Conservation (phyloP, 92 coral and sea anemone genomes). For the Porites rus region DNA sequence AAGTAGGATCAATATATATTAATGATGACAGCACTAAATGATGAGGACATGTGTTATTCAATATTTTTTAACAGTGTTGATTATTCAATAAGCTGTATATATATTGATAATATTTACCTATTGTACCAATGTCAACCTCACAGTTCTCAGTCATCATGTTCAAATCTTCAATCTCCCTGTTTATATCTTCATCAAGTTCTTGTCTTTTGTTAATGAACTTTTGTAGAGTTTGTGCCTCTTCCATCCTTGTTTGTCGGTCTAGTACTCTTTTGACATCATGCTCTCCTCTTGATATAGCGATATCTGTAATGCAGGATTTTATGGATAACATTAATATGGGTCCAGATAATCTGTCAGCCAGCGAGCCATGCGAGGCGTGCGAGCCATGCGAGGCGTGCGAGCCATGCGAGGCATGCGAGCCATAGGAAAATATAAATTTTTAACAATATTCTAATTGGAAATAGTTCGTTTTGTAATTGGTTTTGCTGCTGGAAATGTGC, state of each 20-base stretch:
- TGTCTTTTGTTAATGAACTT: constrained; percentile 66
- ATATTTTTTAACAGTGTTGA: not conserved
- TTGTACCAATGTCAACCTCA: constrained; percentile 64
- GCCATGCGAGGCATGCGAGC: too few relatives aligned
- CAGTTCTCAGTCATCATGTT: constrained; percentile 82
- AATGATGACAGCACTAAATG: too few relatives aligned
- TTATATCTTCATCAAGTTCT: constrained; percentile 69
- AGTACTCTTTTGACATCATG: constrained; percentile 71
- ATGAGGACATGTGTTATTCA: not conserved
- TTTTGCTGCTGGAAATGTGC: too few relatives aligned
- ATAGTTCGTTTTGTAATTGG: too few relatives aligned
- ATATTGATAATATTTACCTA: constrained; percentile 44
- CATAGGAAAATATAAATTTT: too few relatives aligned
- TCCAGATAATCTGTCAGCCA: too few relatives aligned
- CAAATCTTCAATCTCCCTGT: constrained; percentile 69
- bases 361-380: too few relatives aligned
- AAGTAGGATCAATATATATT: too few relatives aligned
- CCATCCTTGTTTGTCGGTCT: constrained; percentile 70
- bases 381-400: too few relatives aligned
- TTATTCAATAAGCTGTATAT: not conserved
- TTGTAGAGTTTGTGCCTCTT: constrained; percentile 68
- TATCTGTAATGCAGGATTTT: constrained; percentile 39
- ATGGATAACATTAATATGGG: constrained; percentile 13
- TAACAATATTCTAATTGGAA: too few relatives aligned
- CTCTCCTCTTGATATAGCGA: constrained; percentile 71